A percentile compares a stretch with the other conserved stretches of the same genome.
These are phyloP conservation scores for Semnornis frantzii DNA, from an alignment of 2,113 vertebrate species.

Conservation along the genomic window DNA sequence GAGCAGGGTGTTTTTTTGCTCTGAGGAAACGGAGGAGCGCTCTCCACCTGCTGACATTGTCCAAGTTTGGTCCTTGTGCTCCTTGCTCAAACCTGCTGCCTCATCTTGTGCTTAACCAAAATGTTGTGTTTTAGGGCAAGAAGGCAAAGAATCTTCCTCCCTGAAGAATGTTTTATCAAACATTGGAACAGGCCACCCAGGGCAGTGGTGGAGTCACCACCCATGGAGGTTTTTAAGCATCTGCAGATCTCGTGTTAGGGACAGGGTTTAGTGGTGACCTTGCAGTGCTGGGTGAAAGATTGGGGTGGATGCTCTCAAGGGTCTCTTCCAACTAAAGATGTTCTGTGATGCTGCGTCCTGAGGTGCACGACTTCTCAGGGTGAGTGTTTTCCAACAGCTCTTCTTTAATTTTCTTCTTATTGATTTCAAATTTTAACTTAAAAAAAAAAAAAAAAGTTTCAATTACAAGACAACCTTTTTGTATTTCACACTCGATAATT, in stretches of 20 bases:
- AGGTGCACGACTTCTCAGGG: constrained; percentile 16
- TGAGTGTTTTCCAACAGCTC: background rate
- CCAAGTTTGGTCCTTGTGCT: accelerated
- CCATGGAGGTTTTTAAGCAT: too few species aligned
- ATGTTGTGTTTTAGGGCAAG: background rate
- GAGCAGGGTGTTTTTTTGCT: background rate
- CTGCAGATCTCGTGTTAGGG: too few species aligned
- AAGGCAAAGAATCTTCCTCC: background rate
- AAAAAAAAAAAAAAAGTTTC: constrained; percentile 18
- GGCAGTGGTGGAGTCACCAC: too few species aligned
- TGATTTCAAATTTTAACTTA: constrained; percentile 58
- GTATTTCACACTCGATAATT: constrained; percentile 59
- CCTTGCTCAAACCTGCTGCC: background rate
- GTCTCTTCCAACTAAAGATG: too few species aligned
- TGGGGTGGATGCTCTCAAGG: too few species aligned
- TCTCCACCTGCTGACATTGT: background rate
- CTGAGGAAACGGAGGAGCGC: accelerated
- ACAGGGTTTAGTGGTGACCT: too few species aligned
- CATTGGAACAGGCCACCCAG: too few species aligned
- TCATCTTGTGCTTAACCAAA: background rate
- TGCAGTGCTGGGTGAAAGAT: too few species aligned
- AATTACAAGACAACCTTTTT: constrained; percentile 51
- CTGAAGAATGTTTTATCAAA: background rate
- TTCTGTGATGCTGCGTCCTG: too few species aligned
- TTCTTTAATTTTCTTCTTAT: constrained; percentile 51